Conservation (phyloP, 2,888 invertebrate species). For the Coremacera marginata region DNA sequence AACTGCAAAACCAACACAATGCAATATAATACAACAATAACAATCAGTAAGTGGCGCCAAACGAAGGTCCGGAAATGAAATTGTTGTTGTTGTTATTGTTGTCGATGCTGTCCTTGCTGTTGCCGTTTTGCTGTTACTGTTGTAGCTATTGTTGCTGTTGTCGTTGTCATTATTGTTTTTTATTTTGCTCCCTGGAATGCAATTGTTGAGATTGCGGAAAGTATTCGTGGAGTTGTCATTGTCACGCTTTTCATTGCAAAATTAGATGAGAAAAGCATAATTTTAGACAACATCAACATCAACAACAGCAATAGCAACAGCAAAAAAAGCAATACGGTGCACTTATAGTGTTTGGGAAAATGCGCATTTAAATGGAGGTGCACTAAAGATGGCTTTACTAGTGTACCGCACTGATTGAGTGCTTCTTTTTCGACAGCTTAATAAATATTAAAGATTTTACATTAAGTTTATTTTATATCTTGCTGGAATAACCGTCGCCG, state of each 20-base stretch:
- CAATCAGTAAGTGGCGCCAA: conserved; percentile 35
- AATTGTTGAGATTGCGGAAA: conserved; percentile 35
- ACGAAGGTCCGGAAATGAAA: conserved; percentile 33
- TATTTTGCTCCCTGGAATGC: conserved; percentile 25
- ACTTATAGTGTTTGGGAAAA: background rate
- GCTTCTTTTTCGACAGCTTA: no score
- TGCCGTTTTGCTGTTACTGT: background rate
- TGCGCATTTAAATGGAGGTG: background rate
- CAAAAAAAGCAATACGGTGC: background rate
- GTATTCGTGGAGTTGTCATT: conserved; percentile 33
- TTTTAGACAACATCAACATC: conserved; percentile 8
- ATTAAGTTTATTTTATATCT: no score
- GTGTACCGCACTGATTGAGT: no score
- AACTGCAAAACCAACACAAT: conserved; percentile 25
- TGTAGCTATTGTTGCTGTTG: background rate
- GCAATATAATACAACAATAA: conserved; percentile 36
- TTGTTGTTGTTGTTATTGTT: conserved; percentile 23
- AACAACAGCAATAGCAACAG: background rate
- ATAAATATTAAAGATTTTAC: no score
- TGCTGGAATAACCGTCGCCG: no score
- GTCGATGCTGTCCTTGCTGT: background rate
- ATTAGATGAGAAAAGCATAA: conserved; percentile 41
- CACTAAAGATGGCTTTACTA: background rate
- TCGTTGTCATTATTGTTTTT: conserved; percentile 27
- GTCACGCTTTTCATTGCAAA: conserved; percentile 34